Percentiles rank a stretch among this genome's conserved stretches.
Conservation (phyloP, 2,888 invertebrate species). For the Elysia crispata region DNA sequence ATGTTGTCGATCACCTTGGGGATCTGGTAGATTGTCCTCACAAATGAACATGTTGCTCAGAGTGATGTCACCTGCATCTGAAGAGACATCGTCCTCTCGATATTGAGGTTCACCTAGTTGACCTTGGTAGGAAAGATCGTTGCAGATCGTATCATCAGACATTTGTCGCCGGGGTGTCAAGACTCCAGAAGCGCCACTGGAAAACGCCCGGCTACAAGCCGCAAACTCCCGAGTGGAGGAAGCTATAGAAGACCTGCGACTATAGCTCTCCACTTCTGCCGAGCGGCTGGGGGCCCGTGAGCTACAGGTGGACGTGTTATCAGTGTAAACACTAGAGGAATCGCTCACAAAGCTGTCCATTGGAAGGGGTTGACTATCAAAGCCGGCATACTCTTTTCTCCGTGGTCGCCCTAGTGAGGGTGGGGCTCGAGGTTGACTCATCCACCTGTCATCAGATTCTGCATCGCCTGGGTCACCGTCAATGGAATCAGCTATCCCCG, state of each 20-base stretch:
- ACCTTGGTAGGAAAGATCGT: background rate
- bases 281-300: constrained; percentile 38
- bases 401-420: constrained; percentile 37
- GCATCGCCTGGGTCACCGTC: background rate
- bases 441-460: background rate
- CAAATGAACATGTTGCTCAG: too few species aligned
- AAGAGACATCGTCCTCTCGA: too few species aligned
- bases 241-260: background rate
- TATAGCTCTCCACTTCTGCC: constrained; percentile 18
- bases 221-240: background rate
- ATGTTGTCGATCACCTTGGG: too few species aligned
- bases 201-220: background rate
- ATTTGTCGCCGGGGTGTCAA: constrained; percentile 13
- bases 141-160: constrained; percentile 12
- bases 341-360: constrained; percentile 43
- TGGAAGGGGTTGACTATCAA: constrained; percentile 45
- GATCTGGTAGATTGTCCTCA: too few species aligned
- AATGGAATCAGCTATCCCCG: background rate
- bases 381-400: constrained; percentile 43
- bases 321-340: constrained; percentile 43
- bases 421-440: constrained; percentile 25
- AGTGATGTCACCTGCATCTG: too few species aligned
- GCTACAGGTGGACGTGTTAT: constrained; percentile 27
- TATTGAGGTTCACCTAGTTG: too few species aligned
- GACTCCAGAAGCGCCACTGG: background rate